A percentile compares a stretch with the other conserved stretches of the same genome.
phyloP scores from a whole-genome alignment of 2,113 vertebrate genomes.

The Triplophysa siluroides region DNA sequence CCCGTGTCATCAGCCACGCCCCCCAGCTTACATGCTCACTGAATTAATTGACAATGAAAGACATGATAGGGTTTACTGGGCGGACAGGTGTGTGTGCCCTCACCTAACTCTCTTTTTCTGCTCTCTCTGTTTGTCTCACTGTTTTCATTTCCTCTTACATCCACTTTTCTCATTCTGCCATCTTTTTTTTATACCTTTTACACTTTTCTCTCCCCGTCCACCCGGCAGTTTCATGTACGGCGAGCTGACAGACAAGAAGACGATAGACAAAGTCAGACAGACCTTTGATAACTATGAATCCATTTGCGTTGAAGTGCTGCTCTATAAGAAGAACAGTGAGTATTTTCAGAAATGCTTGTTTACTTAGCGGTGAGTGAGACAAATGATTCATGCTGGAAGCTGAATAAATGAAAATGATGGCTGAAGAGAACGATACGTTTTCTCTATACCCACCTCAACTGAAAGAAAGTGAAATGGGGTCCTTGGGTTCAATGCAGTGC shows the following conservation, averaged over 20 bases:
- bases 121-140: constrained; percentile 35
- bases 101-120: constrained; percentile 41
- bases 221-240: constrained; percentile 96
- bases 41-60: constrained; percentile 55
- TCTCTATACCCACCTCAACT: not conserved
- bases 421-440: not conserved
- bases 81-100: constrained; percentile 46
- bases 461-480: not conserved
- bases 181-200: not conserved
- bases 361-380: not conserved
- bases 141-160: not conserved
- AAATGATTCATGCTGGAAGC: not conserved
- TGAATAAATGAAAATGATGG: not conserved
- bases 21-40: constrained; percentile 16
- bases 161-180: not conserved
- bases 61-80: constrained; percentile 38
- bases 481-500: too few species aligned
- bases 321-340: constrained; percentile 98
- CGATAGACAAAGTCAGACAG: constrained; percentile 91
- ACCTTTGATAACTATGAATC: constrained; percentile 97
- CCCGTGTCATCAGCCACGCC: constrained; percentile 45
- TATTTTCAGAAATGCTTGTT: constrained; percentile 61
- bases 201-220: constrained; percentile 15
- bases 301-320: constrained; percentile 95
- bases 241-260: constrained; percentile 95